These are phyloP conservation scores for Percopsis transmontana DNA, from an alignment of 2,113 vertebrate species.

Conservation along the genomic window DNA sequence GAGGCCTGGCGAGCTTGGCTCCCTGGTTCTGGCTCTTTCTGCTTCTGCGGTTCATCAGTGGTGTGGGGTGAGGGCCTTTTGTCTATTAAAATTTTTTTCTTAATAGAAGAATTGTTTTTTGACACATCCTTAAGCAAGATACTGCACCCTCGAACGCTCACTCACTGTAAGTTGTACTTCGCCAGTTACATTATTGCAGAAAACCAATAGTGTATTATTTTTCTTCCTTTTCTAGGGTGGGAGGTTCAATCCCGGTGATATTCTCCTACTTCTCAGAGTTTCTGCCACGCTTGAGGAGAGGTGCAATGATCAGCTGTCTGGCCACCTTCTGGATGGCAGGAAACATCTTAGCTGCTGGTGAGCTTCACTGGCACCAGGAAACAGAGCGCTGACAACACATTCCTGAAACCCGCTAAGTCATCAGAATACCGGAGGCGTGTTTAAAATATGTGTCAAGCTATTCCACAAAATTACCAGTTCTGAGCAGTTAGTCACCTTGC, in stretches of 20 bases:
- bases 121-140: neutral
- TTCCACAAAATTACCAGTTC: too few relatives aligned
- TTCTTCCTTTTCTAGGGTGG: conserved; percentile 67
- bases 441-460: too few relatives aligned
- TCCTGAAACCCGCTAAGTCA: too few relatives aligned
- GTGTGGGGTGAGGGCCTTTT: conserved; percentile 68
- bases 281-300: conserved; percentile 73
- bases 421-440: too few relatives aligned
- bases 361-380: neutral
- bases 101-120: neutral
- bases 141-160: too few relatives aligned
- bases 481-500: too few relatives aligned
- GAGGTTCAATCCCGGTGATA: conserved; percentile 79
- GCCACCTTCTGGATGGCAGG: conserved; percentile 84
- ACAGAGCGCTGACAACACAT: neutral
- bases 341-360: conserved; percentile 80
- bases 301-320: conserved; percentile 77
- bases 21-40: conserved; percentile 76
- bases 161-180: neutral
- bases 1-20: conserved; percentile 68
- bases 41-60: conserved; percentile 77
- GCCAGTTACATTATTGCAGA: neutral
- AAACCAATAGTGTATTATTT: neutral
- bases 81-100: neutral
- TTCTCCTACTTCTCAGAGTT: conserved; percentile 84